Percentiles rank a stretch among this genome's conserved stretches.
Evolutionary conservation across 2,888 invertebrate genomes (phyloP).

Genomic region (Agrilus mali): DNA sequence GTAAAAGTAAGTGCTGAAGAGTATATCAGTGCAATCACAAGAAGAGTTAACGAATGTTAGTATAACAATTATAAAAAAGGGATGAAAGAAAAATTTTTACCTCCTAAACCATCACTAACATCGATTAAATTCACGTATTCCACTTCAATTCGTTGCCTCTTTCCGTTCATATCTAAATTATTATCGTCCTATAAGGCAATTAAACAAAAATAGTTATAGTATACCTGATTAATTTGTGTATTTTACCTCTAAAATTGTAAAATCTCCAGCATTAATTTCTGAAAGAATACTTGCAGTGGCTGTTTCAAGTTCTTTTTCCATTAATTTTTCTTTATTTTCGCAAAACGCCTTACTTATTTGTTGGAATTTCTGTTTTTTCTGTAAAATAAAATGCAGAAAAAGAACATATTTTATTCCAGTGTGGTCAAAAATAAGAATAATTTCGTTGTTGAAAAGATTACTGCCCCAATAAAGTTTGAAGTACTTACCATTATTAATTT

Average conservation of each 20-base stretch:
- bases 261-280: slow-evolving; percentile 17
- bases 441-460: neutral
- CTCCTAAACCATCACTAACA: slow-evolving; percentile 26
- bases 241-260: slow-evolving; percentile 7
- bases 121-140: slow-evolving; percentile 29
- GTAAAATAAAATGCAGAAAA: neutral
- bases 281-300: slow-evolving; percentile 42
- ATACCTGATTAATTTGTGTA: neutral
- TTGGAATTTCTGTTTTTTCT: neutral
- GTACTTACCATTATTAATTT: neutral
- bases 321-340: slow-evolving; percentile 29
- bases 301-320: slow-evolving; percentile 38
- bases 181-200: slow-evolving; percentile 2
- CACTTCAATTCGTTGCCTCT: slow-evolving; percentile 24
- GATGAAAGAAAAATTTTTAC: slow-evolving; percentile 16
- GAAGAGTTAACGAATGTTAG: slow-evolving; percentile 4
- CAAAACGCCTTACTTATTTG: slow-evolving; percentile 1
- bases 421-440: neutral
- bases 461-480: neutral
- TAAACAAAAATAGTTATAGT: too few relatives aligned
- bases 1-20: too few relatives aligned
- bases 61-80: slow-evolving; percentile 2
- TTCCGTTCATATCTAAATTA: slow-evolving; percentile 7
- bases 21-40: neutral
- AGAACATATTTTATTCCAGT: neutral